Evolutionary conservation across 2,888 invertebrate genomes (phyloP).

Genomic region (Amiota mariae): DNA sequence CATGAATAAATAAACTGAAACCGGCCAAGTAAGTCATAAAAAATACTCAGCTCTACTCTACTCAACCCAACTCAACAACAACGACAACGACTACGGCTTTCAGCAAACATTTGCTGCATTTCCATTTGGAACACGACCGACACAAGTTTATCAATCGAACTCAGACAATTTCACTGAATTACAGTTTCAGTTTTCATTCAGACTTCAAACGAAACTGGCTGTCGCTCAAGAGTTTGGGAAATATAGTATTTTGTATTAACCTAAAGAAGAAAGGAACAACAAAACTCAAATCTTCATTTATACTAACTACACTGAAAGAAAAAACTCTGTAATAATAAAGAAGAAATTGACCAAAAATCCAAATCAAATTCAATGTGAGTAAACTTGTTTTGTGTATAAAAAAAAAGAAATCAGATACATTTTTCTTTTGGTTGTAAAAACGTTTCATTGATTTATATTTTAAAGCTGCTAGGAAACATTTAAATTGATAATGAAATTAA

Average conservation of each 20-base stretch:
- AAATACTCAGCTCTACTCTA: no score
- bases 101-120: constrained; percentile 2
- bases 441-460: no score
- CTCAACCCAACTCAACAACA: no score
- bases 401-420: no score
- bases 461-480: no score
- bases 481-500: no score
- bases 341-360: no score
- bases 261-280: not conserved
- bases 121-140: not conserved
- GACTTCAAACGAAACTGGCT: constrained; percentile 6
- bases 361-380: no score
- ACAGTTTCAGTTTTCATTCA: not conserved
- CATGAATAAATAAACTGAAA: constrained; percentile 42
- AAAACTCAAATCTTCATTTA: not conserved
- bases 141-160: not conserved
- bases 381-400: no score
- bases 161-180: constrained; percentile 29
- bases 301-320: not conserved
- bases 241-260: not conserved
- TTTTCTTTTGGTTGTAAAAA: no score
- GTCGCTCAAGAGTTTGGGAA: no score
- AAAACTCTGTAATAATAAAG: not conserved
- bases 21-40: constrained; percentile 45
- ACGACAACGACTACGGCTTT: no score